Conservation (phyloP, 2,113 vertebrate species). For the Equus przewalskii region DNA sequence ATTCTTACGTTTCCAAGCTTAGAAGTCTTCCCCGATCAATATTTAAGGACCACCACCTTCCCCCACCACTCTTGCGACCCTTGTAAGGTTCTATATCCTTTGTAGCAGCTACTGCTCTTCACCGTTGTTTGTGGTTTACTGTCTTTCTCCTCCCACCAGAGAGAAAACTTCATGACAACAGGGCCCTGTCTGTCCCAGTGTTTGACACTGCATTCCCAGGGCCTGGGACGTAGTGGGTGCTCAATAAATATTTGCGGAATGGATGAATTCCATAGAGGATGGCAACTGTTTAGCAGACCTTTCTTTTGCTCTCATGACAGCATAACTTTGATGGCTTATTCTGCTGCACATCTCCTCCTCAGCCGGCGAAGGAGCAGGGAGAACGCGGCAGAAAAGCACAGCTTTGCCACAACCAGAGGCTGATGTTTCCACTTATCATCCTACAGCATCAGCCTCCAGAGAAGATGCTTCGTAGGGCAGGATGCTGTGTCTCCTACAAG, state of each 20-base stretch:
- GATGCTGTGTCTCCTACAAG: slow-evolving; percentile 41
- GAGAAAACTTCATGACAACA: not conserved
- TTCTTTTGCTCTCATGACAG: not conserved
- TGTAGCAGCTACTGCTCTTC: not conserved
- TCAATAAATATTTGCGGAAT: not conserved
- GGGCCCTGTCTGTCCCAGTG: not conserved
- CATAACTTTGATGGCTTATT: not conserved
- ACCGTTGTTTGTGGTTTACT: not conserved
- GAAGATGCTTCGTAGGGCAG: slow-evolving; percentile 21
- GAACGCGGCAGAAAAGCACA: not conserved
- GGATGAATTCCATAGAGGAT: not conserved
- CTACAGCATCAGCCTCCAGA: not conserved
- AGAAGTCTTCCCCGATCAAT: not conserved
- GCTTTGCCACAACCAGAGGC: not conserved
- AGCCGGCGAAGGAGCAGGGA: not conserved
- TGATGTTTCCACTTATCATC: slow-evolving; percentile 43
- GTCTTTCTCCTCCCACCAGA: not conserved
- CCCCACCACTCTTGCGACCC: not conserved
- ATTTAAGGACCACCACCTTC: not conserved
- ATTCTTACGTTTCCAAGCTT: not conserved
- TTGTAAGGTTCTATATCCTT: not conserved
- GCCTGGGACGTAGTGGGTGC: not conserved
- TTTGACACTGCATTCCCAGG: not conserved
- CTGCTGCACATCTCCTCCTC: not conserved
- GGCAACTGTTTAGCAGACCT: not conserved